A percentile compares a stretch with the other conserved stretches of the same genome.
phyloP scores from a whole-genome alignment of 2,888 invertebrate genomes.

The Plagiodera versicolora region DNA sequence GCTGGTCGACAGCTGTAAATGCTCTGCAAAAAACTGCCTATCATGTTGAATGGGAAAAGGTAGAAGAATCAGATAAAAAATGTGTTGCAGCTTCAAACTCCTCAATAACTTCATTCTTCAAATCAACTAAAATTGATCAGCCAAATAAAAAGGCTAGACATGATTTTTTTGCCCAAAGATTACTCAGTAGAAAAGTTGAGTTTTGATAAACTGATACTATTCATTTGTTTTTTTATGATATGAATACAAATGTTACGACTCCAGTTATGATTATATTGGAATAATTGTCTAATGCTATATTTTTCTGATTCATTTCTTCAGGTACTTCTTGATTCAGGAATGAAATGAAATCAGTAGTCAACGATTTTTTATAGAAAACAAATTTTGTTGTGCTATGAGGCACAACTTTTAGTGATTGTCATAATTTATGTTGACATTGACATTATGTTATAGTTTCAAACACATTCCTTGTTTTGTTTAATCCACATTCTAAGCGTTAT shows the following conservation, averaged over 20 bases:
- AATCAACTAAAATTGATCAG: slow-evolving; percentile 35
- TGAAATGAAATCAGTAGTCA: no score
- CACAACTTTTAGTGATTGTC: no score
- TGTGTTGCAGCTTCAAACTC: slow-evolving; percentile 43
- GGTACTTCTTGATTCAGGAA: no score
- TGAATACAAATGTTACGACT: background rate
- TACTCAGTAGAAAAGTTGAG: slow-evolving; percentile 59
- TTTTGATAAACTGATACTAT: slow-evolving; percentile 53
- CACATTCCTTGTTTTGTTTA: no score
- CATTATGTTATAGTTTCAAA: no score
- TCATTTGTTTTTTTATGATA: background rate
- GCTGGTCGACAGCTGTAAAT: slow-evolving; percentile 93
- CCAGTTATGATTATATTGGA: no score
- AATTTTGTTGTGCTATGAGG: no score
- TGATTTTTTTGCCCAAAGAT: slow-evolving; percentile 69
- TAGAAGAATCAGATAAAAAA: slow-evolving; percentile 41
- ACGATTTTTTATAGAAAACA: no score
- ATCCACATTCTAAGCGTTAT: no score
- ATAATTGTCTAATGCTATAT: no score
- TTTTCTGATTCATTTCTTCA: background rate
- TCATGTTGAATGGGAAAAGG: slow-evolving; percentile 71
- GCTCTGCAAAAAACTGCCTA: slow-evolving; percentile 76
- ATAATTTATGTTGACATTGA: no score
- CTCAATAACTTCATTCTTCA: slow-evolving; percentile 55
- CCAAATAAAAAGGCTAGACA: slow-evolving; percentile 57